Percentiles rank a stretch among this genome's conserved stretches.
Evolutionary conservation across 2,797 vertebrate species (phyloP).

Genomic region (Tadarida brasiliensis): DNA sequence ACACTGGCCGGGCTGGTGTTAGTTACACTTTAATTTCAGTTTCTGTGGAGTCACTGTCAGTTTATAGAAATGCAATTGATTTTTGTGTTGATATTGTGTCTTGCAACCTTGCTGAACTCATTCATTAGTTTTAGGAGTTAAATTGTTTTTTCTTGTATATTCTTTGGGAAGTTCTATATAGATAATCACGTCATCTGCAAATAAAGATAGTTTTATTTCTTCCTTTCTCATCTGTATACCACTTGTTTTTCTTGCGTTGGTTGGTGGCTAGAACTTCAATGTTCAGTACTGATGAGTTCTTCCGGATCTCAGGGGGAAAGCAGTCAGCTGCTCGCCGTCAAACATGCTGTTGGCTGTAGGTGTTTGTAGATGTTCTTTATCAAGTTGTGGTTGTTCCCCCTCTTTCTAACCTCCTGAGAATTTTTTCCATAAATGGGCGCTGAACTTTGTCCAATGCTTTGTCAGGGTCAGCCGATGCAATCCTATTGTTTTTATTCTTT

Average conservation of each 20-base stretch:
- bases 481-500: background rate
- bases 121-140: too few relatives aligned
- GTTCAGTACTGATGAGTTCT: background rate
- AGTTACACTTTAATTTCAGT: background rate
- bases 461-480: background rate
- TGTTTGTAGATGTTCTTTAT: background rate
- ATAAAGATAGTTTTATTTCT: background rate
- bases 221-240: background rate
- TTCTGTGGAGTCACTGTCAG: background rate
- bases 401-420: too few relatives aligned
- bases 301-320: background rate
- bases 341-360: background rate
- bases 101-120: too few relatives aligned
- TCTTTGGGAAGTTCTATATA: too few relatives aligned
- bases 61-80: background rate
- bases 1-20: too few relatives aligned
- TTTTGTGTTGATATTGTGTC: too few relatives aligned
- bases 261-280: background rate
- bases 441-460: background rate
- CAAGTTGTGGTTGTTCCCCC: too few relatives aligned
- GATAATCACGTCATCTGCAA: background rate
- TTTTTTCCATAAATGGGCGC: too few relatives aligned
- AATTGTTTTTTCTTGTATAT: too few relatives aligned
- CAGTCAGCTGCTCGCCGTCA: background rate
- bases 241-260: background rate